These are phyloP conservation scores for Lepidocyrtoides sp. DNA, from an alignment of 2,888 invertebrate genomes.

Conservation along the genomic window DNA sequence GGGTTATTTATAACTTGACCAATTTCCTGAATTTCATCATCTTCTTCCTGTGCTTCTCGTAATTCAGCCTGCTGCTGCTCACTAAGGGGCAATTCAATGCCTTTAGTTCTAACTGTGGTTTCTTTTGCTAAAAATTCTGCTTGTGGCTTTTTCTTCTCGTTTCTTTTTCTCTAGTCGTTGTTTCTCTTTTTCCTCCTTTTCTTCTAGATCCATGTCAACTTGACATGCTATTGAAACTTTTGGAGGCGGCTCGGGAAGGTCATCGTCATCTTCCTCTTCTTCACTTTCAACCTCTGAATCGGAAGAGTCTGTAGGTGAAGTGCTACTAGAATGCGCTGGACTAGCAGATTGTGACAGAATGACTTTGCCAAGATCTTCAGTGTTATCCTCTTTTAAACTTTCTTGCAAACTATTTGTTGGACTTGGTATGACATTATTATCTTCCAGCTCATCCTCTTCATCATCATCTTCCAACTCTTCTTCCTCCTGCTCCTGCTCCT, in stretches of 20 bases:
- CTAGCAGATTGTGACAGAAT: conserved; percentile 42
- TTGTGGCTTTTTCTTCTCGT: neutral
- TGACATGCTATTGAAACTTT: conserved; percentile 83
- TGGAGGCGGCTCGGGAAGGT: conserved; percentile 62
- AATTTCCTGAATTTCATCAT: conserved; percentile 80
- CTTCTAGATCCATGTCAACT: conserved; percentile 85
- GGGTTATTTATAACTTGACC: conserved; percentile 79
- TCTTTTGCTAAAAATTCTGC: neutral
- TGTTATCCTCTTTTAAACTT: conserved; percentile 43
- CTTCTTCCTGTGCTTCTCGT: conserved; percentile 65
- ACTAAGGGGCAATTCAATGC: conserved; percentile 57
- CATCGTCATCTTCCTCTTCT: conserved; percentile 73
- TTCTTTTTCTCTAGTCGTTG: neutral
- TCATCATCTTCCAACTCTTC: conserved; percentile 32
- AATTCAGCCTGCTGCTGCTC: conserved; percentile 70
- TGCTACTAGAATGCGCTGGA: conserved; percentile 15
- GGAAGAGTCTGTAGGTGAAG: conserved; percentile 52
- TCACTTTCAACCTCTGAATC: conserved; percentile 26
- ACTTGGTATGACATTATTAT: conserved; percentile 47
- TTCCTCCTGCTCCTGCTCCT: conserved; percentile 28
- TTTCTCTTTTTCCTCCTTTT: conserved; percentile 63
- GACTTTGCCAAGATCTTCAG: conserved; percentile 40
- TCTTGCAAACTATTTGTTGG: conserved; percentile 37
- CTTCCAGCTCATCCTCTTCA: conserved; percentile 49
- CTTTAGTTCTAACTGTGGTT: neutral